A percentile compares a stretch with the other conserved stretches of the same genome.
phyloP scores from a whole-genome alignment of 2,797 vertebrate species.

The Hybognathus amarus region DNA sequence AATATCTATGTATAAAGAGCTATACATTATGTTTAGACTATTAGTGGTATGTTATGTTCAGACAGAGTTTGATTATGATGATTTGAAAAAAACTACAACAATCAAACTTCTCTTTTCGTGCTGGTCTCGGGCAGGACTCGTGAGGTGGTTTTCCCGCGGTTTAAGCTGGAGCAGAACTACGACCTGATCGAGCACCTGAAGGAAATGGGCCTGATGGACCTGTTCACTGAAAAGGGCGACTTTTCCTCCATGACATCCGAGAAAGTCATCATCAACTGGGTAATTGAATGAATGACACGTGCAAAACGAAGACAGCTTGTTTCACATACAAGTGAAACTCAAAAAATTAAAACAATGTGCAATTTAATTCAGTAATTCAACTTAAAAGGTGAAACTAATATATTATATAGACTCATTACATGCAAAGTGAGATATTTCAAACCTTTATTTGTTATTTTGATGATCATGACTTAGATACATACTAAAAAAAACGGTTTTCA shows the following conservation, averaged over 20 bases:
- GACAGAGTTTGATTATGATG: neutral
- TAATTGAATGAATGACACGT: conserved; percentile 67
- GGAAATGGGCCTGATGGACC: conserved; percentile 86
- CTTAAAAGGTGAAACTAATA: too few relatives aligned
- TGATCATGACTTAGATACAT: too few relatives aligned
- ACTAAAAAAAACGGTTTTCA: too few relatives aligned
- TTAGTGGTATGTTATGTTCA: neutral
- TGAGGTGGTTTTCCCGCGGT: conserved; percentile 90
- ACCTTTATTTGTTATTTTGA: too few relatives aligned
- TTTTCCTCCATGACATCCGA: conserved; percentile 88
- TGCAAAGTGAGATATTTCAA: too few relatives aligned
- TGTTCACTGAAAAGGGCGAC: conserved; percentile 84
- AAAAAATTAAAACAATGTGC: too few relatives aligned
- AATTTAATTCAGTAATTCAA: too few relatives aligned
- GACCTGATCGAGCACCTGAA: conserved; percentile 87
- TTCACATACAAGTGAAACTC: neutral
- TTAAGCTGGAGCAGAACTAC: conserved; percentile 94
- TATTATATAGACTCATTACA: too few relatives aligned
- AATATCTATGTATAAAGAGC: neutral
- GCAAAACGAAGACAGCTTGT: neutral
- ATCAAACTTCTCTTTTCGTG: neutral
- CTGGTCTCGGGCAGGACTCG: conserved; percentile 82
- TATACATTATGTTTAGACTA: too few relatives aligned
- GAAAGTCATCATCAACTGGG: conserved; percentile 85
- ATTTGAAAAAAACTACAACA: neutral